Evolutionary conservation across 2,113 vertebrate species (phyloP).

Genomic region (Procavia capensis): DNA sequence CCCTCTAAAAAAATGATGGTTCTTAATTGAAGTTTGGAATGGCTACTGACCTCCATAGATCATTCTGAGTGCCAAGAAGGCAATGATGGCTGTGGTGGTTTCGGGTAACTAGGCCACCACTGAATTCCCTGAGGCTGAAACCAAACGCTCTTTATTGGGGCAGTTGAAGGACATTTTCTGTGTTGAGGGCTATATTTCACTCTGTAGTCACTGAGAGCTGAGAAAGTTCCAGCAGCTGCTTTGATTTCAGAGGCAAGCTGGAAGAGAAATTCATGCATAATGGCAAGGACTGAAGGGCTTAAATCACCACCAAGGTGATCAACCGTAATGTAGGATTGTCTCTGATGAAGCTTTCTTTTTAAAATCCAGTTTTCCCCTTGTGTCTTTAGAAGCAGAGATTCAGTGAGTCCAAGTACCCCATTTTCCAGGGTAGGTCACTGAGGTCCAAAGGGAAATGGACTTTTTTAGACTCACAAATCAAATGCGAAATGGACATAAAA

Average conservation of each 20-base stretch:
- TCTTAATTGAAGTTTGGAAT: constrained; percentile 67
- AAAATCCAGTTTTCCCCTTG: not conserved
- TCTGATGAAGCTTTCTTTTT: constrained; percentile 15
- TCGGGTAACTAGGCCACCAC: constrained; percentile 3
- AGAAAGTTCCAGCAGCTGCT: constrained; percentile 32
- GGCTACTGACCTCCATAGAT: constrained; percentile 52
- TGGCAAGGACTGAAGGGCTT: not conserved
- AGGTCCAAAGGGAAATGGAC: not conserved
- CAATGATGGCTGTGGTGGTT: not conserved
- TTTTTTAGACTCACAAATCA: not conserved
- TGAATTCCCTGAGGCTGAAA: constrained; percentile 58
- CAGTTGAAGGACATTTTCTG: constrained; percentile 63
- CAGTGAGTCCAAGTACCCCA: constrained; percentile 17
- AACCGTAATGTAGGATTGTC: not conserved
- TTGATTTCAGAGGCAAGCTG: constrained; percentile 55
- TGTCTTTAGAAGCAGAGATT: not conserved
- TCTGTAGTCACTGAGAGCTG: constrained; percentile 28
- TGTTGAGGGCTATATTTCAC: constrained; percentile 62
- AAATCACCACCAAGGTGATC: constrained; percentile 63
- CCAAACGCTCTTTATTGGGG: constrained; percentile 49
- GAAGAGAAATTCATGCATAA: not conserved
- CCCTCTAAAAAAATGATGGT: constrained; percentile 38
- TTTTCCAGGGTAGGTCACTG: constrained; percentile 40
- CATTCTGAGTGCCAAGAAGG: constrained; percentile 32
- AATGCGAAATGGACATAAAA: not conserved